Evolutionary conservation across 2,888 invertebrate species (phyloP).

Genomic region (Metacarcinus magister): DNA sequence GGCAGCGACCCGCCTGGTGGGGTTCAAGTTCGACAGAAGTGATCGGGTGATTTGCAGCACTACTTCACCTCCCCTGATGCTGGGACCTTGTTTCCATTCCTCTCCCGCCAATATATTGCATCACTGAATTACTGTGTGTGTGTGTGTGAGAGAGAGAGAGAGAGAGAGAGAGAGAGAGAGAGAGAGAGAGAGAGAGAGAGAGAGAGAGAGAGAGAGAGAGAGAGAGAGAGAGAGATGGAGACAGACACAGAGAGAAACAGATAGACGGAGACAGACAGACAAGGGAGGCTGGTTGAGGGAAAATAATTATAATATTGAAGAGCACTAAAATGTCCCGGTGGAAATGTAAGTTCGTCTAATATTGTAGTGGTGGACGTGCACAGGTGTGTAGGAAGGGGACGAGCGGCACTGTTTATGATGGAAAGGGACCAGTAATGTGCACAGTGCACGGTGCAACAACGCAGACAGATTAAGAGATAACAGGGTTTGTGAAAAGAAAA

Average conservation of each 20-base stretch:
- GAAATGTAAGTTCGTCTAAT: background rate
- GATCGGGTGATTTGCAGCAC: constrained; percentile 9
- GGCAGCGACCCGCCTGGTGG: background rate
- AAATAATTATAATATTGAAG: too few relatives aligned
- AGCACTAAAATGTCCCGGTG: too few relatives aligned
- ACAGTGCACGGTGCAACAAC: background rate
- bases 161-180: constrained; percentile 26
- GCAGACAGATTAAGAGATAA: background rate
- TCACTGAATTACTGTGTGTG: constrained; percentile 12
- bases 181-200: constrained; percentile 26
- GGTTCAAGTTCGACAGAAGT: background rate
- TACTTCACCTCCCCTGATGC: background rate
- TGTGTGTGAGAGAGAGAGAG: constrained; percentile 26
- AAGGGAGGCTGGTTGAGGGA: too few relatives aligned
- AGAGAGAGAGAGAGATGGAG: constrained; percentile 14
- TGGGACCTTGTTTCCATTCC: constrained; percentile 1
- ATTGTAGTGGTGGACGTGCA: background rate
- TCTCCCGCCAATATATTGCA: background rate
- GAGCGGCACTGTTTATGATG: background rate
- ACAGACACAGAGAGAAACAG: background rate
- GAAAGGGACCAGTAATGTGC: background rate
- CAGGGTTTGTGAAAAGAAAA: background rate
- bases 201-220: constrained; percentile 26
- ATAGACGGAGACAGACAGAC: too few relatives aligned
- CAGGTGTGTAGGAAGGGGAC: background rate